Base-by-base conservation (phyloP, 2,888 invertebrate genomes). In the Siphonodentalium dalli region DNA sequence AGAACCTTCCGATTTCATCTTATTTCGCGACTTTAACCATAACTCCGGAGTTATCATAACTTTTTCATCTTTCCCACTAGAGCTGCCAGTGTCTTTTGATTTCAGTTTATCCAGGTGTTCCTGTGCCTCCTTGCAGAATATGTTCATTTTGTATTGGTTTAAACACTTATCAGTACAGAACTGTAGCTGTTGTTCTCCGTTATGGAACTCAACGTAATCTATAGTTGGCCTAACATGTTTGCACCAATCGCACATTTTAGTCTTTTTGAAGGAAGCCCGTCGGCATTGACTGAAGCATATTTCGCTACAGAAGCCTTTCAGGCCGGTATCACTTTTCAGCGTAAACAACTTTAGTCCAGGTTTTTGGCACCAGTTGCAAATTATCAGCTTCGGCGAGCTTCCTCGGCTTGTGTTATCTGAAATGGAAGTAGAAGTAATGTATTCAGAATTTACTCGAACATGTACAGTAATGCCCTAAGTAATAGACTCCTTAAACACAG, bases 81-180 rank as follows among this genome's bases (percentile, higher is more conserved):
- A 52, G 6, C 56, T 55, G 0, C 58, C 37, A 8, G 47, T 49
- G 1, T 54, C 66, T 0, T 58, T 58, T 1, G 45, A 41, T 20
- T 45, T 61, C 6, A 93, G 87, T 78, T 93, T 69, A 31, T 71
- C 91, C 54, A 94, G 86, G 79, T 93, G 93, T 7, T 93, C 93
- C 78, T 92, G 90, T 5, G 94, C 93, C 83, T 94, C 94, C 44
- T 90, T 88, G 83, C 94, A 94, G 83, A 95, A 95, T 63, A 94
- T 93, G 81, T 93, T 92, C 93, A 95, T 94, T 85, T 95, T 94
- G 86, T 94, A 95, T 82, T 94, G 93, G 79, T 93, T 94, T 65
- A 94, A 85, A 77, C 94, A 95, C 85, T 93, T 93, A 81, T 93
- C 92, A 40, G 92, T 92, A 74, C 86, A 86, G 71, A 94, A 94